A percentile compares a stretch with the other conserved stretches of the same genome.
phyloP scores from a whole-genome alignment of 64 coral and sea anemone species.

The Hydrozoanthus tunicans region DNA sequence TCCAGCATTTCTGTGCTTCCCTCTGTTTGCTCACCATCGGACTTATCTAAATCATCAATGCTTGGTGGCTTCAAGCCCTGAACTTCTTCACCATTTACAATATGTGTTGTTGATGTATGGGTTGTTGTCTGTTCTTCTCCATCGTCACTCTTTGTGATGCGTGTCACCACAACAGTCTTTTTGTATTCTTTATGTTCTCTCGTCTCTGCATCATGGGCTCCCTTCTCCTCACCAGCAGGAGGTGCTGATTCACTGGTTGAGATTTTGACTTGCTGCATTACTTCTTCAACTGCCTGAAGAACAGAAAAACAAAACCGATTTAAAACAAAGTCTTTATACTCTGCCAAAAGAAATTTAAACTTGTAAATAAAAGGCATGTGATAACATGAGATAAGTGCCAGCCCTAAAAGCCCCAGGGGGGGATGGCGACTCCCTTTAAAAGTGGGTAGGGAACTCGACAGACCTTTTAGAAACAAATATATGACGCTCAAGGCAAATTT shows the following conservation, averaged over 20 bases:
- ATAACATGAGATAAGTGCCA: too few relatives aligned
- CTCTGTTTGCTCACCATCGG: slow-evolving; percentile 27
- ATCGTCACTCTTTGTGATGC: slow-evolving; percentile 31
- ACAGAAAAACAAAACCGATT: neutral
- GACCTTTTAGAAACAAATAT: too few relatives aligned
- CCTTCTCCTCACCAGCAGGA: slow-evolving; percentile 30
- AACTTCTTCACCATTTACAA: slow-evolving; percentile 44
- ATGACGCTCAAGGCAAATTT: too few relatives aligned
- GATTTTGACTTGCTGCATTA: slow-evolving; percentile 47
- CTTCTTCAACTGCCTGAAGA: slow-evolving; percentile 45
- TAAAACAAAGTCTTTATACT: neutral
- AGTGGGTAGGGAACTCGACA: too few relatives aligned
- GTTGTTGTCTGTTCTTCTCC: slow-evolving; percentile 38
- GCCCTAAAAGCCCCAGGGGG: too few relatives aligned
- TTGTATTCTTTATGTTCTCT: slow-evolving; percentile 45
- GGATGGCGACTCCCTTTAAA: too few relatives aligned
- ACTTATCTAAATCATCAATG: slow-evolving; percentile 35
- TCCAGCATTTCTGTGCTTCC: slow-evolving; percentile 43
- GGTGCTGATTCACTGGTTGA: slow-evolving; percentile 25
- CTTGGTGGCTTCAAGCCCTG: slow-evolving; percentile 37
- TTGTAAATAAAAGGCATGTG: neutral
- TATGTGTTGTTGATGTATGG: slow-evolving; percentile 21
- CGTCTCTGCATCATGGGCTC: slow-evolving; percentile 31
- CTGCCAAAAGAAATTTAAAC: neutral
- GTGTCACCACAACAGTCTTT: slow-evolving; percentile 44